Evolutionary conservation across 2,113 vertebrate genomes (phyloP).

Genomic region (Puntigrus tetrazona): DNA sequence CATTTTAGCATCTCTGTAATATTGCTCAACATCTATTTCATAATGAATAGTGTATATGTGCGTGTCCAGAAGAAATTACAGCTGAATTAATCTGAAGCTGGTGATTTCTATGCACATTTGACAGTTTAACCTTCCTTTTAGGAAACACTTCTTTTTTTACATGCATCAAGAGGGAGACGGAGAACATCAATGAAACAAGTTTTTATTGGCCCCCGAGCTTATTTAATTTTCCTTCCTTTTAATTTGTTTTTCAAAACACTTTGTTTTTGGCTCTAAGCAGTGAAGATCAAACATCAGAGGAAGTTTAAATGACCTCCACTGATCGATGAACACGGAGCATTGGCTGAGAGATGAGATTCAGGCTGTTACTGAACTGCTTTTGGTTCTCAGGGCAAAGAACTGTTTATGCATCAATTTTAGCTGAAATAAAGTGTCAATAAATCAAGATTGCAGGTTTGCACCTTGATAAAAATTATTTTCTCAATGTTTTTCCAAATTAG

Average conservation of each 20-base stretch:
- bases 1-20: background rate
- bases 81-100: conserved; percentile 35
- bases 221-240: conserved; percentile 41
- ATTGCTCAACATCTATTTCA: conserved; percentile 8
- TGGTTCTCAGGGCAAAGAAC: background rate
- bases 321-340: conserved; percentile 15
- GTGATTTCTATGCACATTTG: background rate
- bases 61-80: conserved; percentile 26
- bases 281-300: conserved; percentile 34
- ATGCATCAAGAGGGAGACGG: background rate
- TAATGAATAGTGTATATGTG: conserved; percentile 16
- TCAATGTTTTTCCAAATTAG: background rate
- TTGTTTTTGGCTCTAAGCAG: conserved; percentile 7
- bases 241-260: conserved; percentile 38
- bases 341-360: conserved; percentile 15
- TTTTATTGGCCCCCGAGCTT: conserved; percentile 35
- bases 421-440: background rate
- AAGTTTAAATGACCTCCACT: conserved; percentile 18
- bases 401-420: background rate
- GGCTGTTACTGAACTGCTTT: background rate
- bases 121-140: conserved; percentile 47
- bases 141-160: conserved; percentile 45
- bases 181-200: conserved; percentile 39
- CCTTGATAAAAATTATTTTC: background rate
- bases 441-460: background rate